Evolutionary conservation across 2,888 invertebrate genomes (phyloP).

Genomic region (Petrophora chlorosata): DNA sequence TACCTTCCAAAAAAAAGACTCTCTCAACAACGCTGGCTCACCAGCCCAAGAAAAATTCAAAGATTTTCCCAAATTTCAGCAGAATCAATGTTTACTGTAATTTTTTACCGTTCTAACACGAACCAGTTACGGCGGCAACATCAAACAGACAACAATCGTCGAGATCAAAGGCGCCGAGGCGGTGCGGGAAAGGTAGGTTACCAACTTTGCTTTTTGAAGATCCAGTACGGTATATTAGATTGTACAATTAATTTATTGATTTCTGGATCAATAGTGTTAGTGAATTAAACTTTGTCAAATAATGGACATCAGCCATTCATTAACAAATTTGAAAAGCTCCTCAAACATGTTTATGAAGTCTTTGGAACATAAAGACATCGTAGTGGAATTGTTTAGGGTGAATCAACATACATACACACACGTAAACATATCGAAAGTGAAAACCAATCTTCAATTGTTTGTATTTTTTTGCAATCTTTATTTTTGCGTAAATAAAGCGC

Average conservation of each 20-base stretch:
- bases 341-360: too few relatives aligned
- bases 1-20: too few relatives aligned
- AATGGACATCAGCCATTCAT: too few relatives aligned
- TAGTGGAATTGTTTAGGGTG: too few relatives aligned
- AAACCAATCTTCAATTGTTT: constrained; percentile 24
- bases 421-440: constrained; percentile 33
- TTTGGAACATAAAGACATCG: too few relatives aligned
- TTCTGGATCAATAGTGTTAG: constrained; percentile 32
- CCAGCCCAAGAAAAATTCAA: constrained; percentile 1
- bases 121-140: constrained; percentile 62
- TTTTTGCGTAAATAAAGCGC: constrained; percentile 35
- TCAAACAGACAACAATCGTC: constrained; percentile 53
- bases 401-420: too few relatives aligned
- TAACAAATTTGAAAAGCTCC: too few relatives aligned
- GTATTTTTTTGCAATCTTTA: constrained; percentile 27
- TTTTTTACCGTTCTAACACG: constrained; percentile 61
- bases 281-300: too few relatives aligned
- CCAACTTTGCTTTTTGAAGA: constrained; percentile 29
- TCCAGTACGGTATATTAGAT: constrained; percentile 33
- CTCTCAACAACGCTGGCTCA: not conserved
- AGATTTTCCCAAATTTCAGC: constrained; percentile 45
- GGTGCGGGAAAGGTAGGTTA: constrained; percentile 16
- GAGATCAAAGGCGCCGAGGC: constrained; percentile 33
- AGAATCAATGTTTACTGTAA: constrained; percentile 57
- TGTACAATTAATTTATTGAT: constrained; percentile 40